Evolutionary conservation across 2,797 vertebrate species (phyloP), one percentile per base, ranked within the genome.

Genomic region (Sebastes trivittatus): DNA sequence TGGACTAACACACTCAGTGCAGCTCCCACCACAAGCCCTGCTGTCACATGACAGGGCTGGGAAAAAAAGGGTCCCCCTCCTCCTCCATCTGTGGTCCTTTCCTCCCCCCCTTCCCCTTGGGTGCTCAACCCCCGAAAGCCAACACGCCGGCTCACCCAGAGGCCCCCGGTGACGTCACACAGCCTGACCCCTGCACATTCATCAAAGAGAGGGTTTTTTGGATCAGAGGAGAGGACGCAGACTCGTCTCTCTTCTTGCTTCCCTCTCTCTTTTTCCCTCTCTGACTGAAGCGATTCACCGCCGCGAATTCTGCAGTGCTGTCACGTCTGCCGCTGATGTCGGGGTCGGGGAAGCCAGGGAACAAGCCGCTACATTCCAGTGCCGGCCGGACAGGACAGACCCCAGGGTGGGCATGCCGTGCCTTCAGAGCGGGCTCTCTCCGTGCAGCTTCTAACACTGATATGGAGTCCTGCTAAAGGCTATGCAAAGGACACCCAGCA

Each of bases 401-500:
- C 87, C 86, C 60, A 30, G 83, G 72, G 81, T 62, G 88, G 87
- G 83, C 83, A 23, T 79, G 87, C 87, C 70, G 87, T 90, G 87
- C 91, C 90, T 94, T 93, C 84, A 82, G 89, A 92, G 87, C 77
- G 72, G 86, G 82, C 82, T 69, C 77, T 89, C 77, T 81, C 82
- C 25, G 55, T 81, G 87, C 90, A 88, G 87, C 87, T 92, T 71
- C 74, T 60, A 77, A 88, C 84, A 87, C 86, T 78, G 82, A 86
- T 65, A 72, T 30, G 69, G 80, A 89, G 83, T 81, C 87, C 88
- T 75, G 87, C 77, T 87, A 78, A 81, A 81, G 90, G 89, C 94
- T 95, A 84, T 94, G 95, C 94, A 94, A 94, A 90, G 79, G 89
- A 90, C 86, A 83, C 68, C 88, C 71, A 85, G 77, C 84, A 72